A percentile compares a stretch with the other conserved stretches of the same genome.
These are phyloP conservation scores for Colistium nudipinnis DNA, from an alignment of 2,113 vertebrate genomes.

Conservation along the genomic window DNA sequence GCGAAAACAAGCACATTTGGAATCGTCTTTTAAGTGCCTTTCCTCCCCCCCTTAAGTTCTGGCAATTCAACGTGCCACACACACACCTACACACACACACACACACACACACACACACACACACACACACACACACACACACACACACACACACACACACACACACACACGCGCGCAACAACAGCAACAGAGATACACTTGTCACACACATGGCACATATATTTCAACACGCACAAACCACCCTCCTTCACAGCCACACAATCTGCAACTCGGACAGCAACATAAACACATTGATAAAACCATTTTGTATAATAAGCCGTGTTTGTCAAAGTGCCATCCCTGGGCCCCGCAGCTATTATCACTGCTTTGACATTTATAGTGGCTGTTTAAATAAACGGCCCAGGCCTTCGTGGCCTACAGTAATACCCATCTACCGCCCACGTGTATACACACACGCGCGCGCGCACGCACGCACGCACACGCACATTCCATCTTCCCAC, in stretches of 20 bases:
- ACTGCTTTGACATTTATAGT: slow-evolving; percentile 77
- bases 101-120: no score
- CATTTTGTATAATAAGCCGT: slow-evolving; percentile 82
- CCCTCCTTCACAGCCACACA: slow-evolving; percentile 21
- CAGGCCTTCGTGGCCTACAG: slow-evolving; percentile 57
- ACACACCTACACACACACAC: not conserved
- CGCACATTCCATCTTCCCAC: slow-evolving; percentile 9
- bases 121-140: no score
- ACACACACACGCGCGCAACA: no score
- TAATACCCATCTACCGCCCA: slow-evolving; percentile 60
- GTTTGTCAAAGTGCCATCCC: slow-evolving; percentile 81
- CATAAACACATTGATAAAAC: slow-evolving; percentile 81
- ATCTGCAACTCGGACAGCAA: slow-evolving; percentile 46
- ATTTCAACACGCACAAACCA: slow-evolving; percentile 35
- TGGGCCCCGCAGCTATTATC: slow-evolving; percentile 73
- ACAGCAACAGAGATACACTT: slow-evolving; percentile 8
- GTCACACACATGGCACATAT: slow-evolving; percentile 55
- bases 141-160: no score
- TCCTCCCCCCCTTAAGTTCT: no score
- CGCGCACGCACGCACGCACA: not conserved
- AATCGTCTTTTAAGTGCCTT: no score
- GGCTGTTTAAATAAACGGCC: slow-evolving; percentile 78
- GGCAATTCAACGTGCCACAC: no score
- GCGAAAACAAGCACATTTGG: no score
- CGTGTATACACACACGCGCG: slow-evolving; percentile 25